phyloP scores from a whole-genome alignment of 2,797 vertebrate species.

The Anolis apletophallus region DNA sequence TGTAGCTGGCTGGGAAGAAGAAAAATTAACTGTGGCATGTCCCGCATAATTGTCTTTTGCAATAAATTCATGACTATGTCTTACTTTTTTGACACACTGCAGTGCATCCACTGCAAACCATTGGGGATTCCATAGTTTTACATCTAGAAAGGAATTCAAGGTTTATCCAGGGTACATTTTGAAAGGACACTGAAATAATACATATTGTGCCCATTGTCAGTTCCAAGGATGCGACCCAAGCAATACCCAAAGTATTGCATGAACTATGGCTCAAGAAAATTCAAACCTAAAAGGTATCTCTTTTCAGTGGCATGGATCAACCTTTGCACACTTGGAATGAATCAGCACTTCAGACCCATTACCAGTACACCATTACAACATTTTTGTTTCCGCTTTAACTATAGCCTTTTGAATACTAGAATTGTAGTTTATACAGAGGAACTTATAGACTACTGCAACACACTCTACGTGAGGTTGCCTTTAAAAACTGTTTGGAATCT shows the following conservation, averaged over 20 bases:
- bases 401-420: no score
- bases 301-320: background rate
- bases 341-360: background rate
- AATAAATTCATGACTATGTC: constrained; percentile 51
- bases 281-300: background rate
- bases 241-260: background rate
- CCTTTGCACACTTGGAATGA: background rate
- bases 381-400: no score
- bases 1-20: constrained; percentile 53
- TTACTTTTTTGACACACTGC: constrained; percentile 54
- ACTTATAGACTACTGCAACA: no score
- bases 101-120: constrained; percentile 48
- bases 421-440: no score
- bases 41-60: constrained; percentile 66
- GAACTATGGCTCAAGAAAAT: background rate
- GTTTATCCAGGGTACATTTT: constrained; percentile 7
- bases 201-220: background rate
- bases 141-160: constrained; percentile 1
- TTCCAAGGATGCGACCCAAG: background rate
- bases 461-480: no score
- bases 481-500: no score
- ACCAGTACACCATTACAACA: no score
- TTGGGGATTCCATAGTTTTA: constrained; percentile 21
- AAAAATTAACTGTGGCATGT: constrained; percentile 70
- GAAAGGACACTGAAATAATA: constrained; percentile 24